phyloP scores from a whole-genome alignment of 1,140 invertebrate species.

The Lordiphosa mommai region DNA sequence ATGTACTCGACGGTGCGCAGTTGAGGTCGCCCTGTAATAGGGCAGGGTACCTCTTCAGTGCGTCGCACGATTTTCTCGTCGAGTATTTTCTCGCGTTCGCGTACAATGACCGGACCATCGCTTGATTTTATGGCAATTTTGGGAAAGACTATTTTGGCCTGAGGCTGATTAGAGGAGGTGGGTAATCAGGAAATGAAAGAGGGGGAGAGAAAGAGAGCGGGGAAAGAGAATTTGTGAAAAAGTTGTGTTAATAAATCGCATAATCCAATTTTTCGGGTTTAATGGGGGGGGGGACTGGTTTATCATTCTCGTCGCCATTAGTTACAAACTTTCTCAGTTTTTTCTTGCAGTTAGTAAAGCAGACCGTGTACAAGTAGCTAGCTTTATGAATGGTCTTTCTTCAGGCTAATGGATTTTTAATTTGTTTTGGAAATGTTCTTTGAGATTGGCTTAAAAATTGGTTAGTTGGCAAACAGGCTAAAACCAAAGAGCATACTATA shows the following conservation, averaged over 20 bases:
- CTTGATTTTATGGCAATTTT: conserved; percentile 91
- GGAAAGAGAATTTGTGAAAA: conserved; percentile 4
- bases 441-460: conserved; percentile 20
- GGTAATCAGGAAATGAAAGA: conserved; percentile 10
- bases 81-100: conserved; percentile 93
- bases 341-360: conserved; percentile 65
- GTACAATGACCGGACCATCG: conserved; percentile 88
- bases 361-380: conserved; percentile 45
- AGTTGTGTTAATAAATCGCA: background rate
- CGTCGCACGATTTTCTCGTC: conserved; percentile 92
- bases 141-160: conserved; percentile 83
- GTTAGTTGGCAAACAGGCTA: background rate
- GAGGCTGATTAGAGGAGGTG: conserved; percentile 24
- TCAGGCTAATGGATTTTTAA: conserved; percentile 38
- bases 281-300: conserved; percentile 1
- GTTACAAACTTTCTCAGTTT: conserved; percentile 48
- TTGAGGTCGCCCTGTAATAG: conserved; percentile 89
- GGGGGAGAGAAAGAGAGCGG: conserved; percentile 3
- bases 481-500: too few species aligned
- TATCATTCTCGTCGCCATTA: conserved; percentile 19
- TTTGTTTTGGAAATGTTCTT: too few species aligned
- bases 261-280: conserved; percentile 4
- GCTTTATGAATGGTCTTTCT: conserved; percentile 37
- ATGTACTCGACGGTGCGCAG: conserved; percentile 94
- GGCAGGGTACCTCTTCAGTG: conserved; percentile 93